Percentiles rank a stretch among this genome's conserved stretches.
Conservation (phyloP, 2,888 invertebrate genomes). For the Dryocosmus kuriphilus region DNA sequence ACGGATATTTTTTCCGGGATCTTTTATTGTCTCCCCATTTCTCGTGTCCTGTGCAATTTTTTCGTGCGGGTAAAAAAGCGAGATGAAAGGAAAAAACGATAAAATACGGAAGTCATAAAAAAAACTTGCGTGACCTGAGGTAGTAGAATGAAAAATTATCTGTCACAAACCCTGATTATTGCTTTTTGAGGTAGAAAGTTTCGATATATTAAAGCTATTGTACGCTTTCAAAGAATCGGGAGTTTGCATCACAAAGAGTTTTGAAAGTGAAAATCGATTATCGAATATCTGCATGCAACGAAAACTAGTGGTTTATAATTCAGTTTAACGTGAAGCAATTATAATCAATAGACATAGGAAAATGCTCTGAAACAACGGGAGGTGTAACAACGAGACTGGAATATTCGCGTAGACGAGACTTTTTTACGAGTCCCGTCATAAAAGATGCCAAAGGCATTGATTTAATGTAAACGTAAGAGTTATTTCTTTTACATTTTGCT, state of each 20-base stretch:
- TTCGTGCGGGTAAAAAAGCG: background rate
- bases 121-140: constrained; percentile 2
- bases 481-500: constrained; percentile 9
- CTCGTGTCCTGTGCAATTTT: background rate
- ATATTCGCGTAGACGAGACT: constrained; percentile 1
- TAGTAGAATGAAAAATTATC: constrained; percentile 8
- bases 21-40: constrained; percentile 24
- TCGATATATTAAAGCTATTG: background rate
- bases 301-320: constrained; percentile 2
- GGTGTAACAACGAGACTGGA: constrained; percentile 21
- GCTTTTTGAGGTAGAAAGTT: background rate
- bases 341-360: background rate
- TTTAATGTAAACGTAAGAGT: constrained; percentile 16
- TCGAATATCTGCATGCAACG: background rate
- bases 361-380: constrained; percentile 10
- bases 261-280: background rate
- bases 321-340: constrained; percentile 3
- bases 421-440: constrained; percentile 30
- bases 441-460: constrained; percentile 21
- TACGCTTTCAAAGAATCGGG: background rate
- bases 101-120: constrained; percentile 33
- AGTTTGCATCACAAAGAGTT: background rate
- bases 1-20: constrained; percentile 28
- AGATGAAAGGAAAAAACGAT: background rate
- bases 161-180: background rate